A percentile compares a stretch with the other conserved stretches of the same genome.
phyloP scores from a whole-genome alignment of 2,888 invertebrate genomes.

The Trissoscelio sp. region DNA sequence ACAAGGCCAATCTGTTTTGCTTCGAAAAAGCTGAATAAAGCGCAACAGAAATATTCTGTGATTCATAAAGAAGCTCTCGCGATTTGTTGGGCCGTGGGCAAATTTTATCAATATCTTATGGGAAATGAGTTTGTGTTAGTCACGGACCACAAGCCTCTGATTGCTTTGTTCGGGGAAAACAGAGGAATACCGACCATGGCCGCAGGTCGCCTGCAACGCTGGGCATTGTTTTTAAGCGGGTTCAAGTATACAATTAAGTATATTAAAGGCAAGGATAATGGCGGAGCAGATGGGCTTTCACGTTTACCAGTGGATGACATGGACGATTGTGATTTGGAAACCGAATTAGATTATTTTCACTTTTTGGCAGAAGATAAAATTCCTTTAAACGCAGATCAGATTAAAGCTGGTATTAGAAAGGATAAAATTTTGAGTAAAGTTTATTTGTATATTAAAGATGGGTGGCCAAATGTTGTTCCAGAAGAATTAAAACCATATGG shows the following conservation, averaged over 20 bases:
- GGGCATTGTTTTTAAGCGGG: constrained; percentile 53
- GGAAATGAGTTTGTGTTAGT: constrained; percentile 75
- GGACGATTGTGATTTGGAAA: not conserved
- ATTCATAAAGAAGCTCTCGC: constrained; percentile 70
- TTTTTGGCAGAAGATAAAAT: constrained; percentile 46
- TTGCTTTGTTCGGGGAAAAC: constrained; percentile 58
- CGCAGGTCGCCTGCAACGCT: constrained; percentile 48
- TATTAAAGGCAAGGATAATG: constrained; percentile 51
- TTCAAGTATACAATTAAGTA: constrained; percentile 49
- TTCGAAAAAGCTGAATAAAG: constrained; percentile 70
- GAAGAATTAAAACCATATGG: constrained; percentile 36
- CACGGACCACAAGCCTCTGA: constrained; percentile 77
- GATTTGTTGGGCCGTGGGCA: constrained; percentile 77
- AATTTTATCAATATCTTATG: constrained; percentile 79
- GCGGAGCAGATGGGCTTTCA: constrained; percentile 51
- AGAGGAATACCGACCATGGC: constrained; percentile 58
- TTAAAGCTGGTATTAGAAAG: constrained; percentile 30
- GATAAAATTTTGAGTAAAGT: constrained; percentile 52
- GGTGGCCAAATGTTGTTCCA: constrained; percentile 34
- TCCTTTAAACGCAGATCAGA: constrained; percentile 32
- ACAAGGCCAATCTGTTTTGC: constrained; percentile 74
- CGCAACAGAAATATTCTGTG: constrained; percentile 77
- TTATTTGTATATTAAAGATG: constrained; percentile 37
- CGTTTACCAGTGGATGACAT: constrained; percentile 29
- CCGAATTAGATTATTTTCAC: constrained; percentile 46